Evolutionary conservation across 2,888 invertebrate genomes (phyloP).

Genomic region (Phoenoteleia sp.): DNA sequence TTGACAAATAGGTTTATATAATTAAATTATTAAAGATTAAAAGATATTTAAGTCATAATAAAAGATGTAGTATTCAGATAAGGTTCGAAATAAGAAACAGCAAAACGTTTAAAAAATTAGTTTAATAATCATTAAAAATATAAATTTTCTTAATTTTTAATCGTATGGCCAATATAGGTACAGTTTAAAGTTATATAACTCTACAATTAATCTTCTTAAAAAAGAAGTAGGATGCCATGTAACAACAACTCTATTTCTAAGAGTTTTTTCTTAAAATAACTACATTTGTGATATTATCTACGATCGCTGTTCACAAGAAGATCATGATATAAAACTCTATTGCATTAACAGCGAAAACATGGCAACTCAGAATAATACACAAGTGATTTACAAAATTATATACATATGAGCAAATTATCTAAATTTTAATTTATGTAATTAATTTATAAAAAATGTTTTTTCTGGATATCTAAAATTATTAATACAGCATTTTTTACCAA

Average conservation of each 20-base stretch:
- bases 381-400: constrained; percentile 25
- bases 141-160: constrained; percentile 80
- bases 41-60: too few relatives aligned
- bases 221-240: constrained; percentile 67
- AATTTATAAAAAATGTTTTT: too few relatives aligned
- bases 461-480: too few relatives aligned
- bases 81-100: neutral
- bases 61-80: too few relatives aligned
- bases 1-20: too few relatives aligned
- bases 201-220: constrained; percentile 76
- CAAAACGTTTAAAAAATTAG: constrained; percentile 33
- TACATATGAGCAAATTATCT: constrained; percentile 33
- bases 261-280: constrained; percentile 17
- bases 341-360: neutral
- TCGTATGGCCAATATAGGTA: constrained; percentile 76
- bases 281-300: constrained; percentile 28
- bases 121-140: constrained; percentile 85
- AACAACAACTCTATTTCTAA: constrained; percentile 35
- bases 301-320: constrained; percentile 1
- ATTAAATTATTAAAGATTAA: too few relatives aligned
- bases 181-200: constrained; percentile 72
- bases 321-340: constrained; percentile 12
- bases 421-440: constrained; percentile 21
- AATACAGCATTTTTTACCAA: too few relatives aligned
- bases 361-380: constrained; percentile 35